A percentile compares a stretch with the other conserved stretches of the same genome.
These are phyloP conservation scores for Scolopax mira DNA, from an alignment of 2,113 vertebrate genomes.

Conservation along the genomic window DNA sequence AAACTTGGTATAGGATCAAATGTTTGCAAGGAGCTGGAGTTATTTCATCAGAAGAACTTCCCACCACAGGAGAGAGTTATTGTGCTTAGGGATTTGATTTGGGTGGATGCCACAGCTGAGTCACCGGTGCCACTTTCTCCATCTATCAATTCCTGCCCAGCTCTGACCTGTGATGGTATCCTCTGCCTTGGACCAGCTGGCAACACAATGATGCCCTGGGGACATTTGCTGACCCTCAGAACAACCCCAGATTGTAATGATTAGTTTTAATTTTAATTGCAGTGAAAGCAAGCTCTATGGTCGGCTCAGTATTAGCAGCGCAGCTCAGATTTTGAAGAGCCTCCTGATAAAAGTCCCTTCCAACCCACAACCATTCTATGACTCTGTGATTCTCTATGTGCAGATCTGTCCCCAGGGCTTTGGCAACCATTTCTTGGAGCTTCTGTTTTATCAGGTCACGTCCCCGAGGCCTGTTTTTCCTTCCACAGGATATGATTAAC, in stretches of 20 bases:
- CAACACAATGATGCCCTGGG: not conserved
- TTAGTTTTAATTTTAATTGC: not conserved
- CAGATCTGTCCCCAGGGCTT: not conserved
- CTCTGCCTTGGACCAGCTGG: not conserved
- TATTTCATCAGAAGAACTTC: not conserved
- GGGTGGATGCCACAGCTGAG: not conserved
- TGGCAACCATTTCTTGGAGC: not conserved
- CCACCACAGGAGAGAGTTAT: not conserved
- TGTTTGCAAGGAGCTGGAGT: not conserved
- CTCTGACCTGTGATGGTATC: not conserved
- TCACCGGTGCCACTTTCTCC: rapidly evolving
- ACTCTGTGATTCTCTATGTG: not conserved
- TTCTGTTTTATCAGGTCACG: not conserved
- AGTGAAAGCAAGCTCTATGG: not conserved
- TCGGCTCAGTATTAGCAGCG: not conserved
- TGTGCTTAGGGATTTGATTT: not conserved
- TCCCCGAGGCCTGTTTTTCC: not conserved
- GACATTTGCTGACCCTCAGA: not conserved
- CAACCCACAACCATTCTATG: no score
- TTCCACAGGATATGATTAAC: slow-evolving; percentile 45
- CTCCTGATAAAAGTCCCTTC: not conserved
- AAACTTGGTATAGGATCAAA: rapidly evolving
- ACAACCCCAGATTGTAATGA: not conserved
- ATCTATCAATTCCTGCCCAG: not conserved
- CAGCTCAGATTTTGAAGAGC: not conserved